These are phyloP conservation scores for Poeciliopsis turrubarensis DNA, from an alignment of 2,113 vertebrate species.

Conservation along the genomic window DNA sequence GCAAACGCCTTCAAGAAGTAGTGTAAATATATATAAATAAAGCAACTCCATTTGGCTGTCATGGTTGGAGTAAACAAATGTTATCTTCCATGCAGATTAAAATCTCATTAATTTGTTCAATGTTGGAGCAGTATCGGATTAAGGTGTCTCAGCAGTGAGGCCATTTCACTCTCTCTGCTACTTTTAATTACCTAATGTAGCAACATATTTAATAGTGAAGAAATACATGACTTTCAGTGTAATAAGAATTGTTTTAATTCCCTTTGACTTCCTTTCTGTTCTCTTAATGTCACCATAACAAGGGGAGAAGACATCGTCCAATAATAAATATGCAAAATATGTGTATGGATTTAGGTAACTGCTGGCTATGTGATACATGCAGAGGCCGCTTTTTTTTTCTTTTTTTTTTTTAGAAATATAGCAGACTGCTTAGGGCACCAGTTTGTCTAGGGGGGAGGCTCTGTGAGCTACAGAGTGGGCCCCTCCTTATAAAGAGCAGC, in stretches of 20 bases:
- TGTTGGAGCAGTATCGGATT: conserved; percentile 42
- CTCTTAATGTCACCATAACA: conserved; percentile 37
- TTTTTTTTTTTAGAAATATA: neutral
- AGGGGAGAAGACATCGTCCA: conserved; percentile 17
- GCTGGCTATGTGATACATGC: neutral
- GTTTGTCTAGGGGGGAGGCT: too few relatives aligned
- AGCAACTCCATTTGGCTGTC: conserved; percentile 16
- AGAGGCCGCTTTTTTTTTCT: neutral
- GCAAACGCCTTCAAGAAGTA: neutral
- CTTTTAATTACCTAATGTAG: conserved; percentile 34
- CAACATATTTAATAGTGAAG: conserved; percentile 31
- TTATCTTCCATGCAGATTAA: conserved; percentile 40
- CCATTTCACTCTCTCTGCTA: conserved; percentile 21
- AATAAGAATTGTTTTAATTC: conserved; percentile 41
- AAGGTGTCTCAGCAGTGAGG: conserved; percentile 35
- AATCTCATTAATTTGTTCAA: conserved; percentile 50
- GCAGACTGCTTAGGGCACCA: too few relatives aligned
- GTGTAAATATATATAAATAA: neutral
- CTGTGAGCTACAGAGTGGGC: too few relatives aligned
- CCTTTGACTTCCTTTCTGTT: conserved; percentile 22
- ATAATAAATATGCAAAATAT: neutral
- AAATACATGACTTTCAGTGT: conserved; percentile 26
- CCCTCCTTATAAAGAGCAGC: neutral
- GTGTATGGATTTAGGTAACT: neutral
- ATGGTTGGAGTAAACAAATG: conserved; percentile 32